These are phyloP conservation scores for Poecile atricapillus DNA, from an alignment of 2,113 vertebrate species.

Conservation along the genomic window DNA sequence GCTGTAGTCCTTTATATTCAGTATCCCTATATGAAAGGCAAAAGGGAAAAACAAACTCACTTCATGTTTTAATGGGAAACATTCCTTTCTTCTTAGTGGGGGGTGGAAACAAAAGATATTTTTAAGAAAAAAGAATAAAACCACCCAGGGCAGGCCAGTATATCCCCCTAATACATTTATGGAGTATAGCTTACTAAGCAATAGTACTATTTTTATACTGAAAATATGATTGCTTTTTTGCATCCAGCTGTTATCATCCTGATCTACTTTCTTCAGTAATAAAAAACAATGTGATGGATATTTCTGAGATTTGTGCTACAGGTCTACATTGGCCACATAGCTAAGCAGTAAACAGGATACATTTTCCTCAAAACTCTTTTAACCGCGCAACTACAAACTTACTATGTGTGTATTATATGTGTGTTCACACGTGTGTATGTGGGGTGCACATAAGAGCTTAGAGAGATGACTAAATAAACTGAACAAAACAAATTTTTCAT, in stretches of 20 bases:
- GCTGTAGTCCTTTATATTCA: conserved; percentile 95
- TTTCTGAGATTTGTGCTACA: background rate
- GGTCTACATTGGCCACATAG: background rate
- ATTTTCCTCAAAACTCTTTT: background rate
- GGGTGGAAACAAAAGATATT: background rate
- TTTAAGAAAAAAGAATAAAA: background rate
- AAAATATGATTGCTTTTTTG: conserved; percentile 9
- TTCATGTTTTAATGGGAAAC: conserved; percentile 12
- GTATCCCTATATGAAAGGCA: conserved; percentile 83
- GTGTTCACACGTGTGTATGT: background rate
- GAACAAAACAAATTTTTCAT: background rate
- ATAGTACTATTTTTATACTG: background rate
- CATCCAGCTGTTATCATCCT: conserved; percentile 5
- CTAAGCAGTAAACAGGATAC: background rate
- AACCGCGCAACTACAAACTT: background rate
- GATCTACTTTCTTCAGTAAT: conserved; percentile 4
- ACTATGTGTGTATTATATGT: background rate
- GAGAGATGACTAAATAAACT: background rate
- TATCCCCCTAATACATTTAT: background rate
- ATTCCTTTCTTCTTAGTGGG: background rate
- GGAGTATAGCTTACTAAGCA: background rate
- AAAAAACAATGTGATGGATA: background rate
- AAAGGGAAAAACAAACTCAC: conserved; percentile 53
- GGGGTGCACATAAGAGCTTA: background rate
- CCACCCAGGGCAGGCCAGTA: background rate